A percentile compares a stretch with the other conserved stretches of the same genome.
These are phyloP conservation scores for Lymantria monacha DNA, from an alignment of 2,888 invertebrate species.

Conservation along the genomic window DNA sequence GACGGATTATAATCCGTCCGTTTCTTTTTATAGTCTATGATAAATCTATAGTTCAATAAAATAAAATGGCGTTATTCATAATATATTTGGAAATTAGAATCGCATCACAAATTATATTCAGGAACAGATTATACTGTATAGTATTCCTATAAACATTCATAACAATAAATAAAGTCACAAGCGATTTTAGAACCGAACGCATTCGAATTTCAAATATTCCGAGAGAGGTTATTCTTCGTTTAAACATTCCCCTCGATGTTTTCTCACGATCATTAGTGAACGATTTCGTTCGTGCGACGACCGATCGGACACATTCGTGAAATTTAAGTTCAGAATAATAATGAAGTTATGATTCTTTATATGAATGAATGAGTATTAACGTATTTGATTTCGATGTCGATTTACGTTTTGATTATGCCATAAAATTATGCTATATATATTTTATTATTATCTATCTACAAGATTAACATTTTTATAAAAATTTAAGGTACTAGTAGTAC, in stretches of 20 bases:
- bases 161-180: constrained; percentile 24
- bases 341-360: not conserved
- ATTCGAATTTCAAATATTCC: constrained; percentile 48
- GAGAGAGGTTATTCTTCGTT: constrained; percentile 21
- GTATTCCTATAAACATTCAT: constrained; percentile 6
- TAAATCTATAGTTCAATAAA: too few relatives aligned
- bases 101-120: not conserved
- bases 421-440: too few relatives aligned
- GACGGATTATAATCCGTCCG: too few relatives aligned
- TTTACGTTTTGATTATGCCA: too few relatives aligned
- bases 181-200: constrained; percentile 23
- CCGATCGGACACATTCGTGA: constrained; percentile 26
- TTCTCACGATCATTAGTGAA: constrained; percentile 48
- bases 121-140: not conserved
- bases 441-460: too few relatives aligned
- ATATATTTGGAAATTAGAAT: not conserved
- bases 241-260: constrained; percentile 35
- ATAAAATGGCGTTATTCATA: too few relatives aligned
- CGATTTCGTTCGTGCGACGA: constrained; percentile 26
- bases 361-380: too few relatives aligned
- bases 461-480: too few relatives aligned
- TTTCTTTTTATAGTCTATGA: too few relatives aligned
- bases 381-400: too few relatives aligned
- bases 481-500: too few relatives aligned
- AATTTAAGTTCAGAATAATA: constrained; percentile 22